Evolutionary conservation across 2,113 vertebrate species (phyloP).

Genomic region (Atrichornis clamosus): DNA sequence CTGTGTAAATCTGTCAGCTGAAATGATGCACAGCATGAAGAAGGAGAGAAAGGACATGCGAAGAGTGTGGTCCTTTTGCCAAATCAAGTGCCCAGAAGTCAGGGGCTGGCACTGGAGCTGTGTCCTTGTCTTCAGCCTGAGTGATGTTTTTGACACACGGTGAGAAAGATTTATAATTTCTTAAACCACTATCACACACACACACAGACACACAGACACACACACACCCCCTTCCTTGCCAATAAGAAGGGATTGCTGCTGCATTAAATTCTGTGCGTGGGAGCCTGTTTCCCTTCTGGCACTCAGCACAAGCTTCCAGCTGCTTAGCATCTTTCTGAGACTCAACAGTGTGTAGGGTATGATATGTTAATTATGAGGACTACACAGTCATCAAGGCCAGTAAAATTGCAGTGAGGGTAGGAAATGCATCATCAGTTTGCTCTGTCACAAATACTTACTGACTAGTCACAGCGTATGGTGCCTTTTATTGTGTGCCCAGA

Average conservation of each 20-base stretch:
- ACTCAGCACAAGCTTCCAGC: conserved; percentile 48
- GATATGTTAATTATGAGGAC: conserved; percentile 63
- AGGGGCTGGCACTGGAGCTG: not conserved
- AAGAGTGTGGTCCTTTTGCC: conserved; percentile 70
- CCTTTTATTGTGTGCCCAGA: not conserved
- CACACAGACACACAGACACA: not conserved
- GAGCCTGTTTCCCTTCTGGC: conserved; percentile 54
- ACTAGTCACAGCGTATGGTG: not conserved
- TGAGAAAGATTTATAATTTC: conserved; percentile 53
- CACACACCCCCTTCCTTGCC: not conserved
- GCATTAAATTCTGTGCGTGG: conserved; percentile 58
- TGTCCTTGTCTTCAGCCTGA: not conserved
- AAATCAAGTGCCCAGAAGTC: conserved; percentile 39
- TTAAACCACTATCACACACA: not conserved
- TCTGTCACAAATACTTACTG: conserved; percentile 28
- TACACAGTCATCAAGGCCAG: conserved; percentile 14
- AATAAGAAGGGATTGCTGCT: conserved; percentile 13
- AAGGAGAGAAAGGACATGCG: conserved; percentile 65
- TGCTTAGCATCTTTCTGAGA: conserved; percentile 62
- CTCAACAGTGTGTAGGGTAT: conserved; percentile 43
- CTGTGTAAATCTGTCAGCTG: conserved; percentile 78
- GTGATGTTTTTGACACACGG: conserved; percentile 59
- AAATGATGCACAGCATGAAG: conserved; percentile 78
- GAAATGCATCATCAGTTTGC: conserved; percentile 43
- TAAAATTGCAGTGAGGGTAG: conserved; percentile 22